Base-by-base conservation (phyloP, 2,797 vertebrate species). In the Cygnus olor region DNA sequence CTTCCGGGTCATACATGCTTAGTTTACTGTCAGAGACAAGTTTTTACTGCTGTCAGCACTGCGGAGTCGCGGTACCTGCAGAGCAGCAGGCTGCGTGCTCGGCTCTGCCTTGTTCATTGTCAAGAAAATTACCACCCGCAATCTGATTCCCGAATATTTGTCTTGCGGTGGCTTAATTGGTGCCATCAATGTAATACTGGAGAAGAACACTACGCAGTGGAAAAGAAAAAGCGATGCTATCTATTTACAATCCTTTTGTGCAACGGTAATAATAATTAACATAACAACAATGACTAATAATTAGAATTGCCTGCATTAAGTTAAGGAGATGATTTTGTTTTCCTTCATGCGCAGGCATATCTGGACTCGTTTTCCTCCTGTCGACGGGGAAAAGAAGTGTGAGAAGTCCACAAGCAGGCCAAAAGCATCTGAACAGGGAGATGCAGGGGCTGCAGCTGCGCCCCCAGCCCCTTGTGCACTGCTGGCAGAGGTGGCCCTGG, bases 11-110 rank as follows among this genome's bases (percentile, higher is more conserved):
- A 96, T 66, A 92, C 94, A 96, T 93, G 96, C 96, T 96, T 95
- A 95, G 95, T 97, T 96, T 94, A 94, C 92, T 97, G 96, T 95
- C 93, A 96, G 94, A 97, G 93, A 92, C 94, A 95, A 96, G 96
- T 96, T 96, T 96, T 94, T 88, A 91, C 94, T 95, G 96, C 93
- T 95, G 96, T 96, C 95, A 97, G 96, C 94, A 96, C 94, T 95
- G 96, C 96, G 93, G 95, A 91, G 96, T 90, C 92, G 80, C 60
- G 17, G 94, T 94, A 97, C 93, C 95, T 95, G 96, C 95, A 96
- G 95, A 96, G 95, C 93, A 96, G 96, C 95, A 94, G 93, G 94
- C 93, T 96, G 95, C 93, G 27, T 85, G 94, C 94, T 94, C 82
- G 17, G 91, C 87, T 90, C 96, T 93, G 93, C 86, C 61, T 65